phyloP scores from a whole-genome alignment of 2,113 vertebrate genomes.

The Hyla sarda region DNA sequence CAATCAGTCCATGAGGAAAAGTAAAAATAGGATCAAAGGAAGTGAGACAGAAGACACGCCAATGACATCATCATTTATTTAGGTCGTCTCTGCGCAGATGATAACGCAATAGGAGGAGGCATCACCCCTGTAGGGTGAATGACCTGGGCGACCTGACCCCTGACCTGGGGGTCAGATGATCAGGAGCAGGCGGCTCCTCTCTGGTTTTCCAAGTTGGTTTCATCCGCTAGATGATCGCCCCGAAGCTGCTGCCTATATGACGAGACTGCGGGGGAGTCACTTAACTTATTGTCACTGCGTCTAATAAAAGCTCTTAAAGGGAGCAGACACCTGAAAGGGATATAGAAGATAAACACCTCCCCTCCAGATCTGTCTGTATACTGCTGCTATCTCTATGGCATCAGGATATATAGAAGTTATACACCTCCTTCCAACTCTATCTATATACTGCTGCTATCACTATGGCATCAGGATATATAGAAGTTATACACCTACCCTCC shows the following conservation, averaged over 20 bases:
- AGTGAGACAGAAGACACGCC: slow-evolving; percentile 3
- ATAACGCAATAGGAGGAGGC: background rate
- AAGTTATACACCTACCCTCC: too few species aligned
- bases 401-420: too few species aligned
- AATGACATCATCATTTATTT: slow-evolving; percentile 19
- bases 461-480: too few species aligned
- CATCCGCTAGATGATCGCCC: background rate
- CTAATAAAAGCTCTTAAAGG: background rate
- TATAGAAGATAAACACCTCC: too few species aligned
- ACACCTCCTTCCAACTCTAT: too few species aligned
- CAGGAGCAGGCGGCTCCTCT: background rate
- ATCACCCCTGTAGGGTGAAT: background rate
- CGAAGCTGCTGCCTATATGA: background rate
- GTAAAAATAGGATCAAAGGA: slow-evolving; percentile 33
- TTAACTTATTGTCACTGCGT: background rate
- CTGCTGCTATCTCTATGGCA: too few species aligned
- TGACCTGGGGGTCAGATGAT: background rate
- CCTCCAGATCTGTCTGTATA: too few species aligned
- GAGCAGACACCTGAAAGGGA: background rate
- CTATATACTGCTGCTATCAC: too few species aligned
- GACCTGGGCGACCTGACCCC: background rate
- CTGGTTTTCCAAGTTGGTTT: background rate
- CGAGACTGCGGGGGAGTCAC: background rate
- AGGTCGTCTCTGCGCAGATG: background rate
- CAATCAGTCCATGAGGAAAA: slow-evolving; percentile 6